Conservation (phyloP, 2,113 vertebrate species). For the Myotis brandtii region DNA sequence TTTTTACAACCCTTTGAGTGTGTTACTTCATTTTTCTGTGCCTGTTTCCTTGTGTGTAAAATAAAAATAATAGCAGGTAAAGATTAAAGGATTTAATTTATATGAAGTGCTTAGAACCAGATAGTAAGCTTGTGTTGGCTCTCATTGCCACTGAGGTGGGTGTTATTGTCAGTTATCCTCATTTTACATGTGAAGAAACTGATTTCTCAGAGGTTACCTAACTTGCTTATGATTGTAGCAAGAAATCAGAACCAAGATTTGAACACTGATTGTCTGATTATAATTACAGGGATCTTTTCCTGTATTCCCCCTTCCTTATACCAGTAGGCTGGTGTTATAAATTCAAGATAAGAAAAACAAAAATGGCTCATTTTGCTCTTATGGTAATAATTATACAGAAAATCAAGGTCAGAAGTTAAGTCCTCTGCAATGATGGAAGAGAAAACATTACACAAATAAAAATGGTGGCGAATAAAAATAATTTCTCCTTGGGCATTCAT, state of each 20-base stretch:
- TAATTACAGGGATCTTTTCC: constrained; percentile 31
- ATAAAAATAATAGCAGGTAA: background rate
- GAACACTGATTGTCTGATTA: background rate
- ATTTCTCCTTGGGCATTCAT: constrained; percentile 59
- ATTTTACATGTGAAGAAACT: background rate
- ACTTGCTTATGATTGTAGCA: background rate
- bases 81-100: background rate
- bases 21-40: background rate
- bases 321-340: background rate
- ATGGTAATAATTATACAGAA: background rate
- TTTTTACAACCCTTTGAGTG: background rate
- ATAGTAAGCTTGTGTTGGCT: background rate
- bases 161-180: background rate
- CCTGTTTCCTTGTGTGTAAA: background rate
- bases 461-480: constrained; percentile 62
- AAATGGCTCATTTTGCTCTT: background rate
- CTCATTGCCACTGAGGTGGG: fast-evolving
- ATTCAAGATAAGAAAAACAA: constrained; percentile 40
- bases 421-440: background rate
- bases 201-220: background rate
- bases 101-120: background rate
- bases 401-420: background rate
- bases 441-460: constrained; percentile 18
- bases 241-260: background rate
- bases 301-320: background rate